A percentile compares a stretch with the other conserved stretches of the same genome.
These are phyloP conservation scores for Leucophenga varia DNA, from an alignment of 1,140 invertebrate genomes.

Conservation along the genomic window DNA sequence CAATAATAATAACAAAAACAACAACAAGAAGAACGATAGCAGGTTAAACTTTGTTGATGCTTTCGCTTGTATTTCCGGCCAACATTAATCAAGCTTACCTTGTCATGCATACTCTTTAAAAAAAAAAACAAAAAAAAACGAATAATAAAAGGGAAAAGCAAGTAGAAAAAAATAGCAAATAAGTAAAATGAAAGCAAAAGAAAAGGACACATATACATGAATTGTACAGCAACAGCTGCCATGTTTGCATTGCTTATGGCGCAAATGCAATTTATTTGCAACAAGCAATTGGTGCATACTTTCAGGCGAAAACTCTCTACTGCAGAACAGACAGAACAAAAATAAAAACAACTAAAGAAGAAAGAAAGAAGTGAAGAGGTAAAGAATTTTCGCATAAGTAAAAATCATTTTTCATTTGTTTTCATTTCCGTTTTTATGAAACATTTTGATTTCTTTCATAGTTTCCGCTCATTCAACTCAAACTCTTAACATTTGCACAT, in stretches of 20 bases:
- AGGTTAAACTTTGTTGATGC: too few relatives aligned
- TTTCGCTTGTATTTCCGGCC: too few relatives aligned
- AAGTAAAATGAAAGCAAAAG: neutral
- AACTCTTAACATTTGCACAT: neutral
- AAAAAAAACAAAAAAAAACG: too few relatives aligned
- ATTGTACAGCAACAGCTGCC: slow-evolving; percentile 20
- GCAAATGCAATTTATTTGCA: slow-evolving; percentile 38
- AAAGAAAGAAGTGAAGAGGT: too few relatives aligned
- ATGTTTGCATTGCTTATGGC: slow-evolving; percentile 25
- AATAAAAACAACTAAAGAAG: too few relatives aligned
- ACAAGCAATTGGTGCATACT: slow-evolving; percentile 25
- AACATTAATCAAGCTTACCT: too few relatives aligned
- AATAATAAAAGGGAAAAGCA: neutral
- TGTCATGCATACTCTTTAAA: too few relatives aligned
- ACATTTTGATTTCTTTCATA: slow-evolving; percentile 41
- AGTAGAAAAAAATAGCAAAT: too few relatives aligned
- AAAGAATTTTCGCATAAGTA: slow-evolving; percentile 40
- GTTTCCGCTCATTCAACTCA: slow-evolving; percentile 1
- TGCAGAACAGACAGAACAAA: slow-evolving; percentile 5
- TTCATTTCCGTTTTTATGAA: slow-evolving; percentile 47
- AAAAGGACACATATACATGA: slow-evolving; percentile 1
- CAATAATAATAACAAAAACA: too few relatives aligned
- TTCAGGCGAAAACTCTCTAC: too few relatives aligned
- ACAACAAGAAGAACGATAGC: too few relatives aligned
- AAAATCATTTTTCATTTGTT: slow-evolving; percentile 52